phyloP scores from a whole-genome alignment of 2,113 vertebrate species.

The Turdus rufiventris region DNA sequence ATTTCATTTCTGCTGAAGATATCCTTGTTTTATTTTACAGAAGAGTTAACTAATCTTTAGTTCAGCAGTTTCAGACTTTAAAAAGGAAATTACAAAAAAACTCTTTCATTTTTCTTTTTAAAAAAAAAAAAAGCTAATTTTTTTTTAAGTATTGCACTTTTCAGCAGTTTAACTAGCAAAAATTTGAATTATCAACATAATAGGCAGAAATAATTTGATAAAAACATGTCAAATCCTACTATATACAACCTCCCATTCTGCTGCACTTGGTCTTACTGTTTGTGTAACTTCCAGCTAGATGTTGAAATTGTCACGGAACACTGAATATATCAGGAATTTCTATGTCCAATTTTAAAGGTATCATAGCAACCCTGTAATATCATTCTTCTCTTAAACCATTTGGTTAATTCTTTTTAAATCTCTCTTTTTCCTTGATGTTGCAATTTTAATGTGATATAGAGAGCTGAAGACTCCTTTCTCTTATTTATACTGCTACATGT shows the following conservation, averaged over 20 bases:
- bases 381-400: not conserved
- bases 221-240: not conserved
- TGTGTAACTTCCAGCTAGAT: not conserved
- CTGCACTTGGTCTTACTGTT: not conserved
- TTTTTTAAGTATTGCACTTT: not conserved
- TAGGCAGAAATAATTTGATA: not conserved
- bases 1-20: not conserved
- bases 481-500: not conserved
- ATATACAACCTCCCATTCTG: not conserved
- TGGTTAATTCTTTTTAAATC: not conserved
- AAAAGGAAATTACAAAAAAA: not conserved
- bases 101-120: not conserved
- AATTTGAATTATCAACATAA: not conserved
- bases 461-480: not conserved
- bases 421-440: not conserved
- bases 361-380: not conserved
- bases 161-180: not conserved
- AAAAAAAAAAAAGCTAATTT: rapidly evolving
- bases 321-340: not conserved
- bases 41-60: not conserved
- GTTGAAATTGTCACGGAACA: not conserved
- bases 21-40: not conserved
- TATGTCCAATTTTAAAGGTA: not conserved
- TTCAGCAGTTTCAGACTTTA: not conserved
- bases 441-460: not conserved